Evolutionary conservation across 2,888 invertebrate genomes (phyloP).

Genomic region (Drosophila parthenogenetica): DNA sequence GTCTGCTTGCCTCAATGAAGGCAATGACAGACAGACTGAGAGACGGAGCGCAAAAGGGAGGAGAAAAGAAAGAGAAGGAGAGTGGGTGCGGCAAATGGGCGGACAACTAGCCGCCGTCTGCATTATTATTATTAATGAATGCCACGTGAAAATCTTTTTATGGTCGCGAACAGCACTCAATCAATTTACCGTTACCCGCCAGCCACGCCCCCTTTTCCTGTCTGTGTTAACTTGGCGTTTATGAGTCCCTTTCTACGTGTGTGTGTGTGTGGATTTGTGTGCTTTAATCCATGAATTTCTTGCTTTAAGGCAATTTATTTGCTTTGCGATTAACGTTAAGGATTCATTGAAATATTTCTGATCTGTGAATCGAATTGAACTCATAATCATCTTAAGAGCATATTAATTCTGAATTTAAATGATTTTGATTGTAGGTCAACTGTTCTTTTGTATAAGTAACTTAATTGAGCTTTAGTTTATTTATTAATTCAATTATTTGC

Average conservation of each 20-base stretch:
- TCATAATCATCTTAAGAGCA: slow-evolving; percentile 33
- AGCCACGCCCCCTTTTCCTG: slow-evolving; percentile 15
- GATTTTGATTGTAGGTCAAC: slow-evolving; percentile 2
- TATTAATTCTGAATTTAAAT: slow-evolving; percentile 3
- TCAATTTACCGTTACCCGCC: slow-evolving; percentile 57
- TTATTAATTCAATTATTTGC: slow-evolving; percentile 2
- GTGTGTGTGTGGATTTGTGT: background rate
- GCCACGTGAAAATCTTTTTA: slow-evolving; percentile 77
- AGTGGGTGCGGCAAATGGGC: slow-evolving; percentile 22
- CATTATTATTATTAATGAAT: slow-evolving; percentile 80
- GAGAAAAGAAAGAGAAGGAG: slow-evolving; percentile 4
- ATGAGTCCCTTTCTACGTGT: background rate
- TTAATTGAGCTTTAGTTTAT: slow-evolving; percentile 4
- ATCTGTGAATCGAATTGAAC: slow-evolving; percentile 33
- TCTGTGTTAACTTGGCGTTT: slow-evolving; percentile 24
- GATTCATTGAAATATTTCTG: slow-evolving; percentile 34
- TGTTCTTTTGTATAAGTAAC: background rate
- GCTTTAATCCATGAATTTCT: slow-evolving; percentile 13
- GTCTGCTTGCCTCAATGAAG: slow-evolving; percentile 11
- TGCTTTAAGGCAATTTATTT: slow-evolving; percentile 30
- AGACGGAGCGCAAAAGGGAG: slow-evolving; percentile 5
- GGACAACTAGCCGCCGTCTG: slow-evolving; percentile 57
- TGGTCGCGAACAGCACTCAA: slow-evolving; percentile 71
- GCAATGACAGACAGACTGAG: slow-evolving; percentile 25
- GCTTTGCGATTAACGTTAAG: slow-evolving; percentile 43